Evolutionary conservation across 2,797 vertebrate species (phyloP), one percentile per base, ranked within the genome.

Genomic region (Chaetophractus vellerosus): DNA sequence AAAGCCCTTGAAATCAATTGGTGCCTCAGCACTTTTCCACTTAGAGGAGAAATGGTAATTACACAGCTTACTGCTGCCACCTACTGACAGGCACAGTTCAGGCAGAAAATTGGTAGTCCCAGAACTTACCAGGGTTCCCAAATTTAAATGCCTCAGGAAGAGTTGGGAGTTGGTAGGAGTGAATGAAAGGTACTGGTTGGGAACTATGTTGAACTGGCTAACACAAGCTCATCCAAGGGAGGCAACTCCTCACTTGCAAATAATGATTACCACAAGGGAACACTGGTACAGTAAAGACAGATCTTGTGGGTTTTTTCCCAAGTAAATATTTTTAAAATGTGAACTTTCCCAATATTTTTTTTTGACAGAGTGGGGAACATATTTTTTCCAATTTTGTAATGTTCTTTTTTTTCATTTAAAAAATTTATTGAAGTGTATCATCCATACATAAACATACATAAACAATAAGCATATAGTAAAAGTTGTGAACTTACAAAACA

Each of bases 61-160:
- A 57, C 19, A 61, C 6, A 82, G 79, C 23, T 92, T 41, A 75
- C 4, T 96, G 57, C 94, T 96, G 93, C 96, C 97, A 97, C 48
- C 95, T 97, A 76, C 91, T n/a, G 95, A 76, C 85, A 50, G 48
- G 28, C 23, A 68, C 2, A 55, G 72, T 72, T 90, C 48, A 55
- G 8, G 48, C 33, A 45, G 33, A 92, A 48, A 93, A 74, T 31
- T 72, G 33, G 59, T 89, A 85, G 50, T 31, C 48, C 23, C 50
- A 59, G 50, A 69, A 94, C 15, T 87, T 75, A 21, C 75, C 52
- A 89, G 41, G 0, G 18, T 86, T 57, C 76, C 45, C 21, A 88
- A 55, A 86, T 21, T 79, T 68, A 85, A 95, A 85, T 61, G 23
- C 33, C 81, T 84, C 31, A 66, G 72, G 24, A 55, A 19, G 15